A percentile compares a stretch with the other conserved stretches of the same genome.
phyloP scores from a whole-genome alignment of 2,888 invertebrate species.

The Lithophane ornitopus region DNA sequence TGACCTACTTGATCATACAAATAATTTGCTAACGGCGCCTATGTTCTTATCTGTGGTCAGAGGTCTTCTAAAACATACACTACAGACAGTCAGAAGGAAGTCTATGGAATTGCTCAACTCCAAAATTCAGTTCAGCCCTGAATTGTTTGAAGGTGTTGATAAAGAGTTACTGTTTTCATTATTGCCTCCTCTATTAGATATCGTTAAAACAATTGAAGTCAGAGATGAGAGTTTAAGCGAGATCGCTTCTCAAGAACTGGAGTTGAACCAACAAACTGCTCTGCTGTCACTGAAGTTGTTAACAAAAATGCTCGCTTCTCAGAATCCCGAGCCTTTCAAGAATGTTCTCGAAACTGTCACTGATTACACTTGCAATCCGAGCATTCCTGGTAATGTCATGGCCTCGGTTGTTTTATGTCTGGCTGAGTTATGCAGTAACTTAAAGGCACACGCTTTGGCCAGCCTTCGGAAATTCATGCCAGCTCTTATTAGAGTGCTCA shows the following conservation, averaged over 20 bases:
- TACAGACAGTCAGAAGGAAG: slow-evolving; percentile 94
- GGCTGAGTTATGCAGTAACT: slow-evolving; percentile 94
- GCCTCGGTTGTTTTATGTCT: slow-evolving; percentile 94
- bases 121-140: slow-evolving; percentile 93
- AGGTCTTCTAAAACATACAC: slow-evolving; percentile 93
- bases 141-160: slow-evolving; percentile 90
- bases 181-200: slow-evolving; percentile 91
- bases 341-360: slow-evolving; percentile 93
- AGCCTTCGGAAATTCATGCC: slow-evolving; percentile 96
- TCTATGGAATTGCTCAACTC: slow-evolving; percentile 96
- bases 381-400: slow-evolving; percentile 91
- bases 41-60: slow-evolving; percentile 95
- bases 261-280: slow-evolving; percentile 95
- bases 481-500: slow-evolving; percentile 92
- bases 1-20: slow-evolving; percentile 95
- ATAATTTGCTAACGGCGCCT: slow-evolving; percentile 94
- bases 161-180: slow-evolving; percentile 89
- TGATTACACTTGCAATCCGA: slow-evolving; percentile 89
- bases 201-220: slow-evolving; percentile 89
- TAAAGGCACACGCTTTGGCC: slow-evolving; percentile 94
- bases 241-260: slow-evolving; percentile 90
- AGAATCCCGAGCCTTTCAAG: slow-evolving; percentile 93
- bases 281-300: slow-evolving; percentile 95
- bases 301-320: slow-evolving; percentile 93
- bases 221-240: slow-evolving; percentile 77